phyloP scores from a whole-genome alignment of 2,888 invertebrate genomes.

The Agrilus mali region DNA sequence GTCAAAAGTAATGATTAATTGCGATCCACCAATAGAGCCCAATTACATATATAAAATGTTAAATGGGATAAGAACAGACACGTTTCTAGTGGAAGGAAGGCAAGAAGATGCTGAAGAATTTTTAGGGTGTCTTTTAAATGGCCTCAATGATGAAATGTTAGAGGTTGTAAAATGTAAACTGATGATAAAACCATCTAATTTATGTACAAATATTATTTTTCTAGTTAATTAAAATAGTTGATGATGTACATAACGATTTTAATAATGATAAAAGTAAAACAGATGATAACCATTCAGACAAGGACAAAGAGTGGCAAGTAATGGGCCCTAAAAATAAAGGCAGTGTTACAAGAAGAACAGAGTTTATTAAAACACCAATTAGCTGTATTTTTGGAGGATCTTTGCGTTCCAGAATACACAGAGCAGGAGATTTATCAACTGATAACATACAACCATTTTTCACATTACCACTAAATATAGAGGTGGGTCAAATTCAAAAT shows the following conservation, averaged over 20 bases:
- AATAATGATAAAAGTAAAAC: constrained; percentile 19
- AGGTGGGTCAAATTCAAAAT: constrained; percentile 42
- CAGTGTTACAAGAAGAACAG: constrained; percentile 74
- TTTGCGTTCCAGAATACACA: constrained; percentile 68
- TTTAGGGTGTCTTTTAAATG: constrained; percentile 82
- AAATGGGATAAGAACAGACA: constrained; percentile 57
- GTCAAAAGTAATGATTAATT: constrained; percentile 33
- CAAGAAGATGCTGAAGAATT: constrained; percentile 98
- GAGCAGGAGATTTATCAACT: constrained; percentile 63
- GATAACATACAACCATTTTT: constrained; percentile 94
- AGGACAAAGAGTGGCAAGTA: constrained; percentile 60
- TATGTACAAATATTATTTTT: constrained; percentile 14
- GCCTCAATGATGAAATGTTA: constrained; percentile 93
- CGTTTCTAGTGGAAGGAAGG: constrained; percentile 69
- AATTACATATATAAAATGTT: constrained; percentile 74
- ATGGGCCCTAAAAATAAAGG: constrained; percentile 83
- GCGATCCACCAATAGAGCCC: constrained; percentile 84
- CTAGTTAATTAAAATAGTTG: constrained; percentile 41
- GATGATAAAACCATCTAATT: background rate
- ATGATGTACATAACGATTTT: constrained; percentile 16
- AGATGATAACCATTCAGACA: constrained; percentile 36
- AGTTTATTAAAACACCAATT: constrained; percentile 73
- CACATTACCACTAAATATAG: constrained; percentile 87
- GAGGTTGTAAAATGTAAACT: constrained; percentile 43
- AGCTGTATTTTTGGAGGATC: constrained; percentile 91